Evolutionary conservation across 2,888 invertebrate species (phyloP).

Genomic region (Xestia sexstrigata): DNA sequence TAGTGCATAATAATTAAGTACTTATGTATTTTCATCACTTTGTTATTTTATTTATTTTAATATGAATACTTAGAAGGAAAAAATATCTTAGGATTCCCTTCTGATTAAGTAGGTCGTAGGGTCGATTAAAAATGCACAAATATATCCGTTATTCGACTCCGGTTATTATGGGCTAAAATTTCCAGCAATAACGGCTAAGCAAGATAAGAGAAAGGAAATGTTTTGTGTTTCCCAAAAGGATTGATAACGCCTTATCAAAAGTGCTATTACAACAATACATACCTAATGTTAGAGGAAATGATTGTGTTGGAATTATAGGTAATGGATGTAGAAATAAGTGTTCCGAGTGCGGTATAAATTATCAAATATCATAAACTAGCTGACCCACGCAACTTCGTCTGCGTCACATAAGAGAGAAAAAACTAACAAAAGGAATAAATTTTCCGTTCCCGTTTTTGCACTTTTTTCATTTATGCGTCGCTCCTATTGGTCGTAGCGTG

Average conservation of each 20-base stretch:
- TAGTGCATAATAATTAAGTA: background rate
- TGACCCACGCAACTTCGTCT: too few relatives aligned
- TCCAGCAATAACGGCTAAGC: background rate
- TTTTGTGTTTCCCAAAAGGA: background rate
- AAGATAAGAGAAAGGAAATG: slow-evolving; percentile 9
- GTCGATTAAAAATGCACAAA: background rate
- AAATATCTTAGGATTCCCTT: too few relatives aligned
- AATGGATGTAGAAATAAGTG: slow-evolving; percentile 6
- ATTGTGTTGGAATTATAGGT: background rate
- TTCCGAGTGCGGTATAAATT: background rate
- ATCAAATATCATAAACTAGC: background rate
- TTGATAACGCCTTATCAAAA: slow-evolving; percentile 25
- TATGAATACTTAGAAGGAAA: background rate
- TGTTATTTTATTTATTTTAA: too few relatives aligned
- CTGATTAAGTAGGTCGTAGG: background rate
- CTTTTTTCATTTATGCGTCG: too few relatives aligned
- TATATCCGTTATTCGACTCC: background rate
- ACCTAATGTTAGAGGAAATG: background rate
- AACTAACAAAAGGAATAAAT: too few relatives aligned
- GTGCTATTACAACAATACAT: background rate
- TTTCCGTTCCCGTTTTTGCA: too few relatives aligned
- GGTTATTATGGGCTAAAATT: background rate
- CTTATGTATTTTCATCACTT: background rate
- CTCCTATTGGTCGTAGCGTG: too few relatives aligned
- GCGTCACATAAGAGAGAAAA: too few relatives aligned